phyloP scores from a whole-genome alignment of 2,113 vertebrate genomes.

The Cryptotis parvus region DNA sequence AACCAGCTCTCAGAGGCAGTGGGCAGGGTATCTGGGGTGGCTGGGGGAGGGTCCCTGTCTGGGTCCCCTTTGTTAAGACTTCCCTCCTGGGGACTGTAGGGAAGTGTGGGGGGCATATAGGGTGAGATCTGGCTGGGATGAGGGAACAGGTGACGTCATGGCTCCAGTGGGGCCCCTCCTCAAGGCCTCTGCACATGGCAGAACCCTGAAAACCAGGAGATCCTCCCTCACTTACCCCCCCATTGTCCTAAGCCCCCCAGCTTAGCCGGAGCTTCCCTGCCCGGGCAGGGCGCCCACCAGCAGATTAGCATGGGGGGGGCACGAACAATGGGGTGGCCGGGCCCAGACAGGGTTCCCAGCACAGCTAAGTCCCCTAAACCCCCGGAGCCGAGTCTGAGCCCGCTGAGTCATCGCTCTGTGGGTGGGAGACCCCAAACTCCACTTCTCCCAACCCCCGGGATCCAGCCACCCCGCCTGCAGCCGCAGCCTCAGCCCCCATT shows the following conservation, averaged over 20 bases:
- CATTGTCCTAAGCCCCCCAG: conserved; percentile 77
- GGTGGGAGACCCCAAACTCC: conserved; percentile 79
- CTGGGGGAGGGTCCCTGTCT: conserved; percentile 55
- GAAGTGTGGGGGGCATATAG: background rate
- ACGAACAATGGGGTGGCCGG: conserved; percentile 66
- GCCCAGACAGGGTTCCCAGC: conserved; percentile 79
- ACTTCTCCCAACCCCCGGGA: conserved; percentile 68
- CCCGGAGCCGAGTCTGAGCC: conserved; percentile 84
- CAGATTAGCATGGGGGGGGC: conserved; percentile 72
- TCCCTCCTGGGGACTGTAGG: background rate
- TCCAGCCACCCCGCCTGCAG: background rate
- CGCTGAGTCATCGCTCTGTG: conserved; percentile 81
- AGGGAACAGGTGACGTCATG: background rate
- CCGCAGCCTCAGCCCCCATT: background rate
- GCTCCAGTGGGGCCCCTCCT: background rate
- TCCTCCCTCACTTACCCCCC: conserved; percentile 47
- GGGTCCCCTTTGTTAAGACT: conserved; percentile 70
- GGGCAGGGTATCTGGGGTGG: conserved; percentile 63
- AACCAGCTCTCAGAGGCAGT: conserved; percentile 70
- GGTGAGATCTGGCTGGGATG: background rate
- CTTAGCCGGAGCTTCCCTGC: conserved; percentile 74
- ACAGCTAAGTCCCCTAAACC: conserved; percentile 83
- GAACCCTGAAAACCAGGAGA: conserved; percentile 31
- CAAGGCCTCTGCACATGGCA: background rate
- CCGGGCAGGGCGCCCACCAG: conserved; percentile 75